Conservation (phyloP, 2,797 vertebrate genomes). For the Halcyon leucocephala region DNA sequence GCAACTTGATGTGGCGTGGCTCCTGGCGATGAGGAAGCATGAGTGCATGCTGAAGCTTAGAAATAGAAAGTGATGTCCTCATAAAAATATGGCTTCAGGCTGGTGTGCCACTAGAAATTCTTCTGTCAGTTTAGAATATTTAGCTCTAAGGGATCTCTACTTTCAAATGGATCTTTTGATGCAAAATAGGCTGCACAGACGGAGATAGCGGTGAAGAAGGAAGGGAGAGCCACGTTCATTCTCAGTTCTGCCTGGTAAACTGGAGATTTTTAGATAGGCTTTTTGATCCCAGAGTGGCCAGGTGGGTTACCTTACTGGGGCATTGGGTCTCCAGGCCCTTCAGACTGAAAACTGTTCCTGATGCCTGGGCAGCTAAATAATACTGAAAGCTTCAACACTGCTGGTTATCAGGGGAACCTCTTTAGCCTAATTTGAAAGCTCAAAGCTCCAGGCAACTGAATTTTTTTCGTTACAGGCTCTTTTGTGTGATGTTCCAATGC, state of each 20-base stretch:
- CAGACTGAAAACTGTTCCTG: conserved; percentile 21
- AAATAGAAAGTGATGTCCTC: conserved; percentile 89
- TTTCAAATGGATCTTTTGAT: conserved; percentile 86
- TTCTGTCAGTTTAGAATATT: conserved; percentile 86
- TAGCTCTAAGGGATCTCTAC: conserved; percentile 82
- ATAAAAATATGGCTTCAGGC: conserved; percentile 86
- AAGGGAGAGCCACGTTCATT: conserved; percentile 60
- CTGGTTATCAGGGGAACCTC: conserved; percentile 79
- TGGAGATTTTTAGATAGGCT: conserved; percentile 56
- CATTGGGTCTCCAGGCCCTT: not conserved
- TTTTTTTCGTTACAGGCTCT: conserved; percentile 66
- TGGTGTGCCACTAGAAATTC: conserved; percentile 84
- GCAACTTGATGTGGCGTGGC: conserved; percentile 81
- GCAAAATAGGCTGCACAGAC: conserved; percentile 82
- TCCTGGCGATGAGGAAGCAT: conserved; percentile 81
- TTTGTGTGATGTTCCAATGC: conserved; percentile 68
- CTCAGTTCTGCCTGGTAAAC: conserved; percentile 63
- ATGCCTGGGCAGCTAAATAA: conserved; percentile 63
- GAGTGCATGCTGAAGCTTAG: conserved; percentile 82
- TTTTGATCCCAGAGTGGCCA: conserved; percentile 58
- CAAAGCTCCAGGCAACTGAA: conserved; percentile 75
- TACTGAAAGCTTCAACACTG: conserved; percentile 71
- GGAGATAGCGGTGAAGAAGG: conserved; percentile 70
- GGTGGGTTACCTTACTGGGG: conserved; percentile 35
- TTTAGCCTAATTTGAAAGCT: conserved; percentile 82